These are phyloP conservation scores for Procavia capensis DNA, from an alignment of 2,113 vertebrate species.

Conservation along the genomic window DNA sequence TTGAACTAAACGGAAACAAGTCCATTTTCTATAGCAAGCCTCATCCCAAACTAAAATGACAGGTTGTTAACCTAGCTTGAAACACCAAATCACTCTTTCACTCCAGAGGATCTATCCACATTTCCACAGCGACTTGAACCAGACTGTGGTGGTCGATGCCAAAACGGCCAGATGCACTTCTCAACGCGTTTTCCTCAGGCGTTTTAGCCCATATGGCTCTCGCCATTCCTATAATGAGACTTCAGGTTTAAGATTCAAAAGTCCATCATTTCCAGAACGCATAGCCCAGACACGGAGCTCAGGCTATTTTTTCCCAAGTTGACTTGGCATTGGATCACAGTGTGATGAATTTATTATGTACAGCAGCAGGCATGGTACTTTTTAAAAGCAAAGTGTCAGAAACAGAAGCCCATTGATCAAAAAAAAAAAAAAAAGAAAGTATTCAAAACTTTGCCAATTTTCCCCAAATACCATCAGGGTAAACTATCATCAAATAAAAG, in stretches of 20 bases:
- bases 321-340: slow-evolving; percentile 44
- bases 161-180: slow-evolving; percentile 59
- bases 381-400: slow-evolving; percentile 67
- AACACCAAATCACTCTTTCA: background rate
- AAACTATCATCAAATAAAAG: slow-evolving; percentile 72
- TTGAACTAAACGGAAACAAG: background rate
- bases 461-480: slow-evolving; percentile 65
- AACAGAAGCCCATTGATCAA: slow-evolving; percentile 63
- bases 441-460: slow-evolving; percentile 57
- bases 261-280: slow-evolving; percentile 65
- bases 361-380: slow-evolving; percentile 62
- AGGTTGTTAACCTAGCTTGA: slow-evolving; percentile 44
- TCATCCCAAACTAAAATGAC: slow-evolving; percentile 31
- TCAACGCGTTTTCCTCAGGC: slow-evolving; percentile 56
- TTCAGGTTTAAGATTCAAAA: slow-evolving; percentile 68
- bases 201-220: slow-evolving; percentile 63
- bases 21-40: slow-evolving; percentile 5
- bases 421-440: slow-evolving; percentile 11
- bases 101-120: background rate
- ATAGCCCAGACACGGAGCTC: slow-evolving; percentile 44
- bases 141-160: slow-evolving; percentile 36
- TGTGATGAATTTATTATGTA: slow-evolving; percentile 77
- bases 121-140: slow-evolving; percentile 37
- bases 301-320: slow-evolving; percentile 58
- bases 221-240: slow-evolving; percentile 64